Conservation (phyloP, 2,888 invertebrate genomes). For the Hermaeophaga mercurialis region DNA sequence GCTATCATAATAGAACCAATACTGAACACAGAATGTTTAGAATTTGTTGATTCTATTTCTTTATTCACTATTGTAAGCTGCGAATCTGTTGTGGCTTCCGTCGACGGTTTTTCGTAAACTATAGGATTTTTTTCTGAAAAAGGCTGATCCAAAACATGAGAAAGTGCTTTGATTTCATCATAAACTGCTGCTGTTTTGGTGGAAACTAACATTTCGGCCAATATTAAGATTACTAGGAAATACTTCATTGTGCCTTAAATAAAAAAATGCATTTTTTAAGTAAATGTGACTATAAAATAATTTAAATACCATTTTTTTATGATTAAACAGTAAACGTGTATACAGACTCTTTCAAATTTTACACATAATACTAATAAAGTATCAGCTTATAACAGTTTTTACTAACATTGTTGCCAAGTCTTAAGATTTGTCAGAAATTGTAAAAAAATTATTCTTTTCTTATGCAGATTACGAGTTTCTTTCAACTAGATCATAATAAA, state of each 20-base stretch:
- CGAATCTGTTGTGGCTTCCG: not conserved
- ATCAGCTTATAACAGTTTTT: no score
- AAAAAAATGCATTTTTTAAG: no score
- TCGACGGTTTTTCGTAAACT: not conserved
- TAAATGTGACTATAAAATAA: no score
- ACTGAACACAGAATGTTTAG: conserved; percentile 4
- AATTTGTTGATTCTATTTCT: conserved; percentile 1
- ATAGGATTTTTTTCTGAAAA: not conserved
- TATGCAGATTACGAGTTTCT: no score
- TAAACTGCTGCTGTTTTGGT: conserved; percentile 3
- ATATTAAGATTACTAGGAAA: not conserved
- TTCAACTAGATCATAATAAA: no score
- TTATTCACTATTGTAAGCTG: not conserved
- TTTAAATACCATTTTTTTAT: no score
- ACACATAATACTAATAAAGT: no score
- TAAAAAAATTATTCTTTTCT: no score
- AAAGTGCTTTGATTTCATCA: not conserved
- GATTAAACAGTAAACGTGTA: no score
- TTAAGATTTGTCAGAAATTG: no score
- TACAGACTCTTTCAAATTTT: no score
- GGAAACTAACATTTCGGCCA: not conserved
- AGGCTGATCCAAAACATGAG: not conserved
- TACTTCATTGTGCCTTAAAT: conserved; percentile 1
- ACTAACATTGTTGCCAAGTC: no score
- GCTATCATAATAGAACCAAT: conserved; percentile 12